phyloP scores from a whole-genome alignment of 2,113 vertebrate genomes.

The Paralichthys olivaceus region DNA sequence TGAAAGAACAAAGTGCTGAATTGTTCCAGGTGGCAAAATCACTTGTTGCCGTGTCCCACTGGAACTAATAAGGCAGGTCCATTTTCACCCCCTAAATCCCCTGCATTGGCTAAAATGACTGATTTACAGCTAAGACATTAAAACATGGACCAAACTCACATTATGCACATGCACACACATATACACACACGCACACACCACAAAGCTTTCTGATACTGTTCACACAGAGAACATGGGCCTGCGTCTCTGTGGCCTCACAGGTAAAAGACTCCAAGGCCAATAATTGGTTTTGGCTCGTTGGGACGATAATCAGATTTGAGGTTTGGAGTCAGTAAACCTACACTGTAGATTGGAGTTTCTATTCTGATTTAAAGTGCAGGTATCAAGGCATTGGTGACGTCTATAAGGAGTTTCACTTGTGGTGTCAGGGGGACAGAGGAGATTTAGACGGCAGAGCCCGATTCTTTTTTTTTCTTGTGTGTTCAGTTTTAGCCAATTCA shows the following conservation, averaged over 20 bases:
- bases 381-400: not conserved
- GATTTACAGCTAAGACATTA: constrained; percentile 81
- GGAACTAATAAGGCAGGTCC: constrained; percentile 85
- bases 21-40: constrained; percentile 84
- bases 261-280: constrained; percentile 49
- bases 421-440: constrained; percentile 7
- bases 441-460: not conserved
- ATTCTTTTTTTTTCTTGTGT: not conserved
- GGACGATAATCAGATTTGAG: constrained; percentile 41
- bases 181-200: constrained; percentile 61
- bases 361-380: constrained; percentile 34
- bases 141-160: constrained; percentile 75
- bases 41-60: constrained; percentile 78
- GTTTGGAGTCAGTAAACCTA: constrained; percentile 22
- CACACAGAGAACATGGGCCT: constrained; percentile 31
- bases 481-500: not conserved
- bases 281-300: constrained; percentile 46
- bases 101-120: constrained; percentile 76
- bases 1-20: constrained; percentile 75
- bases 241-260: constrained; percentile 43
- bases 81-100: constrained; percentile 83
- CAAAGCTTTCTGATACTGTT: constrained; percentile 60
- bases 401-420: constrained; percentile 2
- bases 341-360: constrained; percentile 13
- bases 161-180: constrained; percentile 60